Conservation (phyloP, 2,797 vertebrate species). For the Pipistrellus nathusii region DNA sequence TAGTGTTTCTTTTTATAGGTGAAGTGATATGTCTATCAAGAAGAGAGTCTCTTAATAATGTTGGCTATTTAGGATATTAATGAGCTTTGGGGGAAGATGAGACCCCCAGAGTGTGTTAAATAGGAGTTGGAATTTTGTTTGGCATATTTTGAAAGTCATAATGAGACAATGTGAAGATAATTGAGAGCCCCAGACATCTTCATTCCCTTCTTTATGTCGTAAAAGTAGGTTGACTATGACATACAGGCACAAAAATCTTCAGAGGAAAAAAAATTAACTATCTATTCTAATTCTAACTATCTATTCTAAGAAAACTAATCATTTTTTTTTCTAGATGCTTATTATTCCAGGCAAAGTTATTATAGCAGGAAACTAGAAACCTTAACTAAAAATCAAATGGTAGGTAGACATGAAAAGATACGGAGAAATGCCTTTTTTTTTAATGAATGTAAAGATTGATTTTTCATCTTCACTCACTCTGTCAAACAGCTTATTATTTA, state of each 20-base stretch:
- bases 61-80: neutral
- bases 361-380: neutral
- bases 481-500: slow-evolving; percentile 3
- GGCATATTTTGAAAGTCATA: neutral
- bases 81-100: neutral
- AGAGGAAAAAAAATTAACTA: neutral
- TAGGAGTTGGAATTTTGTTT: neutral
- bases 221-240: neutral
- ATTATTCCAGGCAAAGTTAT: neutral
- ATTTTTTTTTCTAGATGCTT: neutral
- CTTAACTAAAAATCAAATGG: slow-evolving; percentile 3
- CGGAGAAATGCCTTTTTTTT: neutral
- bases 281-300: neutral
- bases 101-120: neutral
- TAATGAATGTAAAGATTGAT: neutral
- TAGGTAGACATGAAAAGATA: neutral
- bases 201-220: neutral
- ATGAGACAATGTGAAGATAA: neutral
- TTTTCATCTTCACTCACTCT: slow-evolving; percentile 22
- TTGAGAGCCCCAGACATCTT: neutral
- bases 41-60: neutral
- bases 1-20: neutral
- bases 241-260: neutral
- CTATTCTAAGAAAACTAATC: too few relatives aligned
- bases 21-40: neutral